A percentile compares a stretch with the other conserved stretches of the same genome.
Conservation (phyloP, 2,888 invertebrate genomes). For the Trachelus iudaicus region DNA sequence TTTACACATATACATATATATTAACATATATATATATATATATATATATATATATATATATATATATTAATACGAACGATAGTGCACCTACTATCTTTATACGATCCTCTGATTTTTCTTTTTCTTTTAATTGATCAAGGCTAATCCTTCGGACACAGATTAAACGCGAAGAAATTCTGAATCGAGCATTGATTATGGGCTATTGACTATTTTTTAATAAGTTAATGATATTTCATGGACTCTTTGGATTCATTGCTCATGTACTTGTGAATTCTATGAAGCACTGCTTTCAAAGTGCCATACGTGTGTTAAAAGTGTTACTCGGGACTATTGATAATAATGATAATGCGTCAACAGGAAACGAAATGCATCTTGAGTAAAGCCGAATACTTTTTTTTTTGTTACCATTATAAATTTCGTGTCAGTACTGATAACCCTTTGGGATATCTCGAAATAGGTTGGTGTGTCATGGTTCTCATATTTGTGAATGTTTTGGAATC, state of each 20-base stretch:
- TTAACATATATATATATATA: too few relatives aligned
- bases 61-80: not conserved
- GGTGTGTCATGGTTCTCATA: not conserved
- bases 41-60: too few relatives aligned
- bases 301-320: not conserved
- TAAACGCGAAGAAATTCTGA: not conserved
- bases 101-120: not conserved
- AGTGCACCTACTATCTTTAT: not conserved
- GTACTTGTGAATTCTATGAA: not conserved
- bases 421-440: not conserved
- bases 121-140: not conserved
- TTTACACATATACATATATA: not conserved
- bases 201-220: not conserved
- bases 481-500: not conserved
- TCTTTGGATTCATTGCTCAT: not conserved
- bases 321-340: not conserved
- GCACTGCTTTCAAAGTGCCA: not conserved
- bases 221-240: not conserved
- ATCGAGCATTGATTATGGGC: not conserved
- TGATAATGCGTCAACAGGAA: not conserved
- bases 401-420: not conserved
- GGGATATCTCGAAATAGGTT: not conserved
- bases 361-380: not conserved
- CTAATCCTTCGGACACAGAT: not conserved
- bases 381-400: not conserved